A percentile compares a stretch with the other conserved stretches of the same genome.
Conservation (phyloP, 2,888 invertebrate species). For the Drosophila ustulata region DNA sequence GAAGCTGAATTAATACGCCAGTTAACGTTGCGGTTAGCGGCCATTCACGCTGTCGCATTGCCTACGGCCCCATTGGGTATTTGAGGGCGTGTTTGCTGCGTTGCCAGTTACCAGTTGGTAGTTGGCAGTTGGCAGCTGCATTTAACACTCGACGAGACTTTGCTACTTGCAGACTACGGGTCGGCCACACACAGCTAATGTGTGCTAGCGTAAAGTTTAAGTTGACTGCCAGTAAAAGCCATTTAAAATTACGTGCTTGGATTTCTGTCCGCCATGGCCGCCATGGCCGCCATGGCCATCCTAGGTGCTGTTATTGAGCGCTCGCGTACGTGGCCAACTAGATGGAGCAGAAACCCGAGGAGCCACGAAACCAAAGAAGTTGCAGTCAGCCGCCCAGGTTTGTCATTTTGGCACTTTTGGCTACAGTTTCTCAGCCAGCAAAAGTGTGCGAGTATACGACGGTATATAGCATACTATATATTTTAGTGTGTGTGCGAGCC, state of each 20-base stretch:
- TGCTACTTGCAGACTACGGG: slow-evolving; percentile 53
- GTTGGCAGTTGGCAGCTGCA: slow-evolving; percentile 72
- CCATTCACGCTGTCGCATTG: slow-evolving; percentile 67
- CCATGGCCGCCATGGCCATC: slow-evolving; percentile 32
- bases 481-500: slow-evolving; percentile 24
- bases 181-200: slow-evolving; percentile 72
- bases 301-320: slow-evolving; percentile 72
- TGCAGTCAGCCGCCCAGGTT: slow-evolving; percentile 62
- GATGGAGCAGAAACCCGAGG: slow-evolving; percentile 16
- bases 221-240: slow-evolving; percentile 82
- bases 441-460: background rate
- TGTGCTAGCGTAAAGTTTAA: slow-evolving; percentile 76
- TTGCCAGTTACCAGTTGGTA: slow-evolving; percentile 41
- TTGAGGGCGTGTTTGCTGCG: slow-evolving; percentile 30
- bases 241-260: slow-evolving; percentile 83
- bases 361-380: slow-evolving; percentile 11
- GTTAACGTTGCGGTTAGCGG: slow-evolving; percentile 80
- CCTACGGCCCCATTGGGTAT: slow-evolving; percentile 33
- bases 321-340: slow-evolving; percentile 71
- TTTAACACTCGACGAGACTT: slow-evolving; percentile 74
- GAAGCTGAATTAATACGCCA: slow-evolving; percentile 74
- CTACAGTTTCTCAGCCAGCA: slow-evolving; percentile 49
- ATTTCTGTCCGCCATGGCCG: slow-evolving; percentile 63
- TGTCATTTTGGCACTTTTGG: slow-evolving; percentile 73
- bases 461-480: slow-evolving; percentile 6